phyloP scores from a whole-genome alignment of 2,888 invertebrate genomes.

The Hypsopygia costalis region DNA sequence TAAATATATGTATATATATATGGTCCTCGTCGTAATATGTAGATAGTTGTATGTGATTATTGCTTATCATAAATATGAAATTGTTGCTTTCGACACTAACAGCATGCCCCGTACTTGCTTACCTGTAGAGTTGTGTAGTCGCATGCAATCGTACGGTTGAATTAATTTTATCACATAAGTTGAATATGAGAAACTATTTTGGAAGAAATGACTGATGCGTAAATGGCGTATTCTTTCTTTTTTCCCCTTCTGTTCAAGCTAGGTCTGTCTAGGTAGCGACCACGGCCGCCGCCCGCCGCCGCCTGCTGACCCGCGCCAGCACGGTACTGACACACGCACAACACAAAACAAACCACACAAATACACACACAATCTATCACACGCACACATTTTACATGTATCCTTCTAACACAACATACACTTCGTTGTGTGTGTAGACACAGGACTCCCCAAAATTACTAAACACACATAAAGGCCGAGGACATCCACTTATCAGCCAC shows the following conservation, averaged over 20 bases:
- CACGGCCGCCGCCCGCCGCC: slow-evolving; percentile 58
- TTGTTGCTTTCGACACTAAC: not conserved
- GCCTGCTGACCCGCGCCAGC: slow-evolving; percentile 56
- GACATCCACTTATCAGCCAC: too few species aligned
- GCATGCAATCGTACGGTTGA: not conserved
- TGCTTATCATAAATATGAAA: too few species aligned
- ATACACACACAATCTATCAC: slow-evolving; percentile 12
- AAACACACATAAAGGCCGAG: too few species aligned
- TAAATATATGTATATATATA: too few species aligned
- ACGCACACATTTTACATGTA: not conserved
- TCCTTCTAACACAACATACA: too few species aligned
- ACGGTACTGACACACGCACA: slow-evolving; percentile 68
- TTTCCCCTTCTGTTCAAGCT: slow-evolving; percentile 79
- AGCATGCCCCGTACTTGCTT: not conserved
- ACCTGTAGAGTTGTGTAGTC: not conserved
- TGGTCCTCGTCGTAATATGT: too few species aligned
- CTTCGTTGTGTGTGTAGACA: too few species aligned
- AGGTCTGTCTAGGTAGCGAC: slow-evolving; percentile 80
- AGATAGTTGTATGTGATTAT: too few species aligned
- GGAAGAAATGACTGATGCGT: slow-evolving; percentile 78
- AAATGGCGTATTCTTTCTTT: slow-evolving; percentile 75
- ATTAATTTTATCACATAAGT: slow-evolving; percentile 26
- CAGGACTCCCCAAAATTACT: too few species aligned
- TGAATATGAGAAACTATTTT: slow-evolving; percentile 39
- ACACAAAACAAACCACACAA: slow-evolving; percentile 23